Percentiles rank a stretch among this genome's conserved stretches.
These are phyloP conservation scores for Chaetorhynchus papuensis DNA, from an alignment of 2,113 vertebrate species.

Conservation along the genomic window DNA sequence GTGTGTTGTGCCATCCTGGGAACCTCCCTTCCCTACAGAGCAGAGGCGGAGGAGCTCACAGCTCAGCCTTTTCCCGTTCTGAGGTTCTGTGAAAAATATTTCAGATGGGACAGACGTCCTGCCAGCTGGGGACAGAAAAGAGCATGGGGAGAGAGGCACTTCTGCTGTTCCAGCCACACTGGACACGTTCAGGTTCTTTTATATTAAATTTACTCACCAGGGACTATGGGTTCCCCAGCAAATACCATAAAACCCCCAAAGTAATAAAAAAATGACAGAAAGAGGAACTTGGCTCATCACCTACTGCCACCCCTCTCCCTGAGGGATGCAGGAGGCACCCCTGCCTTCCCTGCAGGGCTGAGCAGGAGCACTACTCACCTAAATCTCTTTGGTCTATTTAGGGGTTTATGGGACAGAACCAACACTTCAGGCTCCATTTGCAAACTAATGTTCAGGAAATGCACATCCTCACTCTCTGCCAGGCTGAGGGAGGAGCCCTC, in stretches of 20 bases:
- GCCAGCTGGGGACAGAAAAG: neutral
- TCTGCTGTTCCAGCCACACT: neutral
- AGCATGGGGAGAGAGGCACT: fast-evolving
- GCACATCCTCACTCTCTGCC: fast-evolving
- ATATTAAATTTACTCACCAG: neutral
- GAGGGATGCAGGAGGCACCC: neutral
- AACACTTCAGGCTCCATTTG: neutral
- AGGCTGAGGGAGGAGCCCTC: neutral
- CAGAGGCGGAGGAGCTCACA: neutral
- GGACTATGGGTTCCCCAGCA: fast-evolving
- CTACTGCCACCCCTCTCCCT: fast-evolving
- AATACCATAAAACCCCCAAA: neutral
- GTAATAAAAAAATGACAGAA: neutral
- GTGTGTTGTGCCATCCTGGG: neutral
- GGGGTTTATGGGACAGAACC: neutral
- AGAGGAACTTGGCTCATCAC: neutral
- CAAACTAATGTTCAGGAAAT: fast-evolving
- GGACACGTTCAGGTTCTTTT: neutral
- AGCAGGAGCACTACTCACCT: neutral
- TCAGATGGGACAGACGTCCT: fast-evolving
- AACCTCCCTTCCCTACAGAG: neutral
- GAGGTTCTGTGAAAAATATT: neutral
- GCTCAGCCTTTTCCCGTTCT: neutral
- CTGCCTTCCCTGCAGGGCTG: fast-evolving
- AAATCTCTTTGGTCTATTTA: fast-evolving